Evolutionary conservation across 2,888 invertebrate species (phyloP).

Genomic region (Stomorhina lunata): DNA sequence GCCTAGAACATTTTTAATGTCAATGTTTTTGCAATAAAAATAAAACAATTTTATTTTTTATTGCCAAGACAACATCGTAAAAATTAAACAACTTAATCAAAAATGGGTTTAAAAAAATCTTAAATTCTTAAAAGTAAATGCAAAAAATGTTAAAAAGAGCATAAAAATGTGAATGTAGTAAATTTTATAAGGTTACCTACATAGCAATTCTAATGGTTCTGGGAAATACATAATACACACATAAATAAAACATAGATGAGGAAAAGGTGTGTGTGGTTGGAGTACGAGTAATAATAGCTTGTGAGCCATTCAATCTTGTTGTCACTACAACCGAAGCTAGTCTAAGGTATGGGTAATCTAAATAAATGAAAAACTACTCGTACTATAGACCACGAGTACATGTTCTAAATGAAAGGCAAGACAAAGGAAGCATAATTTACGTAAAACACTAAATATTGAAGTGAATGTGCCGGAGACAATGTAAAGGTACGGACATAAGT

Average conservation of each 20-base stretch:
- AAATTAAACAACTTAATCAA: background rate
- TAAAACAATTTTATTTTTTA: background rate
- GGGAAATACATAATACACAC: background rate
- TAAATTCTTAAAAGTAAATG: background rate
- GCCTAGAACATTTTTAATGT: background rate
- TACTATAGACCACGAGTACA: background rate
- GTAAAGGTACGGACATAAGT: too few species aligned
- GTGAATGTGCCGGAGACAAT: background rate
- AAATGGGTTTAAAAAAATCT: background rate
- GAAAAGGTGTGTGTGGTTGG: background rate
- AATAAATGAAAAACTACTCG: conserved; percentile 13
- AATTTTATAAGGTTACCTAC: conserved; percentile 20
- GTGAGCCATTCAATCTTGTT: conserved; percentile 15
- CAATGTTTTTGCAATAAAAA: background rate
- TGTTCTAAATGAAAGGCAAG: background rate
- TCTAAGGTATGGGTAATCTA: background rate
- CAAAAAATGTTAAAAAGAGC: too few species aligned
- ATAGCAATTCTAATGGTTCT: background rate
- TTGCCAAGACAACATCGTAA: background rate
- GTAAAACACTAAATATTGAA: background rate
- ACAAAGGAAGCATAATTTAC: background rate
- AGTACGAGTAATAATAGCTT: background rate
- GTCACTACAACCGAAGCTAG: conserved; percentile 22
- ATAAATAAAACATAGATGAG: background rate
- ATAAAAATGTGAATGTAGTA: too few species aligned